Base-by-base conservation (phyloP, 2,888 invertebrate genomes). In the Neelides folsomi region DNA sequence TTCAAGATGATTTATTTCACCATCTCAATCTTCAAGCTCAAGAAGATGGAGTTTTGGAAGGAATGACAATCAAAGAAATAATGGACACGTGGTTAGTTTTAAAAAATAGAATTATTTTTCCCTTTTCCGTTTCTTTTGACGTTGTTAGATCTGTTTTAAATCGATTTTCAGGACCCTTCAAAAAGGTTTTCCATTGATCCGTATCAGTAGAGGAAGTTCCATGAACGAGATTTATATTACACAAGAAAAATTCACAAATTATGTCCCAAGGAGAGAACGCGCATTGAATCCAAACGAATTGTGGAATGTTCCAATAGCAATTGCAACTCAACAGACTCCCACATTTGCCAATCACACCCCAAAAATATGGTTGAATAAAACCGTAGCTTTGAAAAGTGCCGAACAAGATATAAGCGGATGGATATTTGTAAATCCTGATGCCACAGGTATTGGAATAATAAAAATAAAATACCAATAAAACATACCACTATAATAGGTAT, bases 1-100 rank as follows among this genome's bases (percentile, higher is more conserved):
- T 66, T 40, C 72, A 73, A 56, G 70, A 71, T 56, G 71, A 74
- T 51, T 64, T 74, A 4, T 74, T 73, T 71, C 57, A 65, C n/a
- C 66, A 68, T 40, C 58, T 73, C 38, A 69, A 69, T 12, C 64
- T 68, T 52, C 64, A 61, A 47, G 73, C 61, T 1, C 58, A 57
- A 39, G 47, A 20, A 7, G 66, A 66, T 49, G 53, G 54, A 19
- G 62, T 53, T 9, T 51, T 66, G 1, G 13, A 38, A 1, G 52
- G 58, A 39, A 16, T 61, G 12, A 63, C 65, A 0, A 66, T 67
- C 2, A 66, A 66, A 52, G 56, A 56, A 16, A 68, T 73, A 40
- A 71, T 73, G 66, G 68, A 69, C 49, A 68, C 68, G 12, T 73
- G 71, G 72, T 27, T 27, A 27, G 27, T 27, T 7, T 5, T 5